phyloP scores from a whole-genome alignment of 2,113 vertebrate species.

The Zapornia atra region DNA sequence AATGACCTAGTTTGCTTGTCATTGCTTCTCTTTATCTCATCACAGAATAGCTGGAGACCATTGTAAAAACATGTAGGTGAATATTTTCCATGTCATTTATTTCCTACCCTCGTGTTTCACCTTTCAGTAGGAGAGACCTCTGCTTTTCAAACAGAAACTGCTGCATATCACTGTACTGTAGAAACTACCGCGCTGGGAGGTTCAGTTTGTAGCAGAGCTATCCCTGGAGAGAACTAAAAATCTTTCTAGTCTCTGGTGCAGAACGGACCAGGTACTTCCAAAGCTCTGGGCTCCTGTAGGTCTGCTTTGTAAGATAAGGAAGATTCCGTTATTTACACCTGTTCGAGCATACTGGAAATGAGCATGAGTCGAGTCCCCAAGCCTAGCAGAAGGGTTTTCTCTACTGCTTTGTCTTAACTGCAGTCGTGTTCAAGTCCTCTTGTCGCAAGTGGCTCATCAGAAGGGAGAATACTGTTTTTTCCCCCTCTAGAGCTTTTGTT shows the following conservation, averaged over 20 bases:
- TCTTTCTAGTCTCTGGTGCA: neutral
- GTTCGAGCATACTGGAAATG: neutral
- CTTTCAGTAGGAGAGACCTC: neutral
- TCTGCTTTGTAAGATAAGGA: neutral
- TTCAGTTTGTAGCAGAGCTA: neutral
- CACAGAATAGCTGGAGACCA: neutral
- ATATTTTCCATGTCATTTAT: neutral
- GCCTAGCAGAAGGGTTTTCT: neutral
- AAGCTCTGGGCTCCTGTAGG: neutral
- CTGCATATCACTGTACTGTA: neutral
- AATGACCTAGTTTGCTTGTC: neutral
- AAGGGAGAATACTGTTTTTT: neutral
- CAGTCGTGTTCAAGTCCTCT: neutral
- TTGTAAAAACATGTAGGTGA: neutral
- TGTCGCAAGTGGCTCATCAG: neutral
- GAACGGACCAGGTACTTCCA: neutral
- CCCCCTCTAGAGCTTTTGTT: neutral
- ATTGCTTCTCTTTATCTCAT: neutral
- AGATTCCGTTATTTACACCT: neutral
- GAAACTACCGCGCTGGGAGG: accelerated
- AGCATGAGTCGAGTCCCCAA: neutral
- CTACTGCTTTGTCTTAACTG: neutral
- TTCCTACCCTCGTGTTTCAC: neutral
- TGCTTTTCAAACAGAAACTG: neutral
- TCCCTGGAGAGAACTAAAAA: neutral